phyloP scores from a whole-genome alignment of 2,113 vertebrate species.

The Sceloporus undulatus region DNA sequence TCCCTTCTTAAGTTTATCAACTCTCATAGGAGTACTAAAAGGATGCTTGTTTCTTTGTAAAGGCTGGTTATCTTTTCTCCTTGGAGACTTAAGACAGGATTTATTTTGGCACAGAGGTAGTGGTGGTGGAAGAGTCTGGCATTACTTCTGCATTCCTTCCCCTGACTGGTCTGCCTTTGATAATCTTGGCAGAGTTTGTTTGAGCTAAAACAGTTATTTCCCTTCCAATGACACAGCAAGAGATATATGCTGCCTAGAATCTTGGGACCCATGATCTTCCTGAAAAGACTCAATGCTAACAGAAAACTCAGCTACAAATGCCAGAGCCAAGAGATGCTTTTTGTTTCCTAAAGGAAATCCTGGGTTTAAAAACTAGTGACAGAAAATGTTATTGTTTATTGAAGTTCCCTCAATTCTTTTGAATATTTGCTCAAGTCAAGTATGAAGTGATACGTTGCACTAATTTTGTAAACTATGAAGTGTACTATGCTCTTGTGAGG shows the following conservation, averaged over 20 bases:
- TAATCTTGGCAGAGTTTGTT: conserved; percentile 69
- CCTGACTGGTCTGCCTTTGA: conserved; percentile 59
- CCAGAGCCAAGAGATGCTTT: conserved; percentile 45
- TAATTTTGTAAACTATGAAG: conserved; percentile 12
- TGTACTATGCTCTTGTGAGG: background rate
- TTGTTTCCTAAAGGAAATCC: conserved; percentile 13
- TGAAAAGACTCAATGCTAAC: conserved; percentile 50
- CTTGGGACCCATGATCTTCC: conserved; percentile 42
- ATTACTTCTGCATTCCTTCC: conserved; percentile 40
- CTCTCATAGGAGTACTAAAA: background rate
- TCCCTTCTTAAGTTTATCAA: conserved; percentile 12
- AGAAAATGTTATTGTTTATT: background rate
- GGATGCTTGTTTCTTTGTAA: conserved; percentile 23
- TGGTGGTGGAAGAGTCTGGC: too few relatives aligned
- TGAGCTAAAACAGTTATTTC: conserved; percentile 68
- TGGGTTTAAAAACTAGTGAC: conserved; percentile 27
- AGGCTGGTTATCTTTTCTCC: background rate
- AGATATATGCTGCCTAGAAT: conserved; percentile 56
- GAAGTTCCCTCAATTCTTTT: conserved; percentile 6
- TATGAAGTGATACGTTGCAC: background rate
- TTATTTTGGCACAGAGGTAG: background rate
- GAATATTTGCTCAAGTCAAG: background rate
- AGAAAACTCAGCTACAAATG: conserved; percentile 42
- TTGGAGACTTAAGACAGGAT: background rate
- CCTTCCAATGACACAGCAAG: conserved; percentile 67